Percentiles rank a stretch among this genome's conserved stretches.
phyloP scores from a whole-genome alignment of 1,140 invertebrate species.

The Callitettix versicolor region DNA sequence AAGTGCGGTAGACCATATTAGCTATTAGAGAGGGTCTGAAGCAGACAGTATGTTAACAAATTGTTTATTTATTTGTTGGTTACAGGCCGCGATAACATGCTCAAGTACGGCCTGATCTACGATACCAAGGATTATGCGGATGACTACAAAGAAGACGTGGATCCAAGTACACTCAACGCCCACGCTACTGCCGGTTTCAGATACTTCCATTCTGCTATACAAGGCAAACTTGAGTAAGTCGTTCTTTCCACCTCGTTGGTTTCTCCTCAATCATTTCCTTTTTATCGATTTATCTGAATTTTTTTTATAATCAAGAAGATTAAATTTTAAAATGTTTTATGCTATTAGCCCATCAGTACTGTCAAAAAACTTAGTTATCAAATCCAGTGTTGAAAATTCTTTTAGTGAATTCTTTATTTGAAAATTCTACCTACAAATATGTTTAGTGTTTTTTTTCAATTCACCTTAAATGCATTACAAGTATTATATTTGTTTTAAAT shows the following conservation, averaged over 20 bases:
- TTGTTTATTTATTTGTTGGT: no score
- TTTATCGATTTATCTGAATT: not conserved
- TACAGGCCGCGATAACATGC: slow-evolving; percentile 50
- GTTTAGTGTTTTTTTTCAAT: no score
- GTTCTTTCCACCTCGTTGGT: not conserved
- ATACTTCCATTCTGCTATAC: slow-evolving; percentile 76
- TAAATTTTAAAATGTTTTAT: not conserved
- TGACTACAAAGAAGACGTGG: slow-evolving; percentile 72
- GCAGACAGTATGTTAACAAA: no score
- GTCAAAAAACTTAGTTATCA: not conserved
- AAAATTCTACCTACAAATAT: no score
- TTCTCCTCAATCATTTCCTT: not conserved
- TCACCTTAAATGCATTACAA: no score
- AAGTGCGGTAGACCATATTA: no score
- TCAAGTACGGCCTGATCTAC: slow-evolving; percentile 58
- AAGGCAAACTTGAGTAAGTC: slow-evolving; percentile 65
- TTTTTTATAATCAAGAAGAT: not conserved
- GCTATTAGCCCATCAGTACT: no score
- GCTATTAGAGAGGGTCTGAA: no score
- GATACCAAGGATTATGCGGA: slow-evolving; percentile 55
- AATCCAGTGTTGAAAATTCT: no score
- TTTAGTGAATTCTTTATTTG: no score
- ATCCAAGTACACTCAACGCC: slow-evolving; percentile 71
- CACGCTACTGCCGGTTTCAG: slow-evolving; percentile 79
- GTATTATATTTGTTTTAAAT: no score